Evolutionary conservation across 2,888 invertebrate genomes (phyloP).

Genomic region (Orthosia gothica): DNA sequence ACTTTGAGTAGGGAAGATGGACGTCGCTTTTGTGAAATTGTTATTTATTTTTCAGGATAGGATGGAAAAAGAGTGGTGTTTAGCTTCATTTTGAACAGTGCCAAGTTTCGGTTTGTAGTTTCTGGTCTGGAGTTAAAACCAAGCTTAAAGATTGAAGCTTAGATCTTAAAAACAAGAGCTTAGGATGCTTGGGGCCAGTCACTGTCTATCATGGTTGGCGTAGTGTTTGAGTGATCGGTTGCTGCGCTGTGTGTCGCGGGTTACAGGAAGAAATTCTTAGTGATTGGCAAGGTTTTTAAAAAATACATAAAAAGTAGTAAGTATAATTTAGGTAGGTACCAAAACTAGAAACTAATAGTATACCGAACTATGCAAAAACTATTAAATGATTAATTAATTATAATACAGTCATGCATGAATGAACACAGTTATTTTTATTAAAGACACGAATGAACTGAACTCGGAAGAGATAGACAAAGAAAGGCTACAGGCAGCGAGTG

Average conservation of each 20-base stretch:
- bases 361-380: neutral
- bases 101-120: neutral
- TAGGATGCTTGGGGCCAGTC: neutral
- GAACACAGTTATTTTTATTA: neutral
- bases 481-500: neutral
- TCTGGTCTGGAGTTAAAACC: neutral
- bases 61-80: neutral
- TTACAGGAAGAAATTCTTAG: no score
- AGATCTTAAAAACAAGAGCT: slow-evolving; percentile 5
- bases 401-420: neutral
- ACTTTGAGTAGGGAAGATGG: slow-evolving; percentile 17
- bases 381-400: neutral
- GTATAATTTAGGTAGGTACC: no score
- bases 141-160: neutral
- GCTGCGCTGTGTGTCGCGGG: no score
- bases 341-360: neutral
- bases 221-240: no score
- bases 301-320: no score
- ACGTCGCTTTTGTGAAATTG: slow-evolving; percentile 1
- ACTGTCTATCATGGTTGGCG: no score
- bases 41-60: neutral
- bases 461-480: neutral
- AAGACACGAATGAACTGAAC: neutral
- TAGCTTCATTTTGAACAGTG: neutral
- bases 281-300: no score